Evolutionary conservation across 2,113 vertebrate genomes (phyloP).

Genomic region (Leptodactylus fuscus): DNA sequence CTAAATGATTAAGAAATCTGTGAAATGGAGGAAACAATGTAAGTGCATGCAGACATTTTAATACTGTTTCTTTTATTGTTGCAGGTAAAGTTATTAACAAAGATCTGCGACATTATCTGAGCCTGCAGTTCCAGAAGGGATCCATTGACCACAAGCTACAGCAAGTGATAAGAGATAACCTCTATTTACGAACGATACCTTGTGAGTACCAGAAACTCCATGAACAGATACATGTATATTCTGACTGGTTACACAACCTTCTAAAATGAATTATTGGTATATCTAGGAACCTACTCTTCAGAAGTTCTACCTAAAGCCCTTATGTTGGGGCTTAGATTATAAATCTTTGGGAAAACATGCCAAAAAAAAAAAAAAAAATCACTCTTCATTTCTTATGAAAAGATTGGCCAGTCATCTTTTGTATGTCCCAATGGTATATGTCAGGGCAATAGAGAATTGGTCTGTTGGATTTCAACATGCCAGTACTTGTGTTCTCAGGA

Average conservation of each 20-base stretch:
- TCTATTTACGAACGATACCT: slow-evolving; percentile 97
- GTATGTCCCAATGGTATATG: too few relatives aligned
- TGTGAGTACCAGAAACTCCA: slow-evolving; percentile 82
- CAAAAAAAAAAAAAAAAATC: too few relatives aligned
- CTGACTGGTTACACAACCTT: not conserved
- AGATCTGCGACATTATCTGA: slow-evolving; percentile 96
- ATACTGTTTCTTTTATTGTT: slow-evolving; percentile 51
- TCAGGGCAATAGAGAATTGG: too few relatives aligned
- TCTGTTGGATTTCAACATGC: too few relatives aligned
- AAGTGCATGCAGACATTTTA: slow-evolving; percentile 7
- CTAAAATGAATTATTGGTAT: not conserved
- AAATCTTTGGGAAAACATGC: too few relatives aligned
- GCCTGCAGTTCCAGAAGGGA: slow-evolving; percentile 98
- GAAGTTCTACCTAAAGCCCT: too few relatives aligned
- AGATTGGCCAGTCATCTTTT: too few relatives aligned
- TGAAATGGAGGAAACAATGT: not conserved
- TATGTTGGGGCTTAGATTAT: too few relatives aligned
- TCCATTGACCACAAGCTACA: slow-evolving; percentile 98
- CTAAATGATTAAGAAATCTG: too few relatives aligned
- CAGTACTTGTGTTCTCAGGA: too few relatives aligned
- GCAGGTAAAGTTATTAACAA: slow-evolving; percentile 97
- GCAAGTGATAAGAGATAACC: slow-evolving; percentile 98
- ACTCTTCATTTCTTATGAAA: too few relatives aligned
- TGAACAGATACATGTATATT: not conserved
- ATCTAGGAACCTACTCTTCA: not conserved